Evolutionary conservation across 2,113 vertebrate species (phyloP).

Genomic region (Camelus dromedarius): DNA sequence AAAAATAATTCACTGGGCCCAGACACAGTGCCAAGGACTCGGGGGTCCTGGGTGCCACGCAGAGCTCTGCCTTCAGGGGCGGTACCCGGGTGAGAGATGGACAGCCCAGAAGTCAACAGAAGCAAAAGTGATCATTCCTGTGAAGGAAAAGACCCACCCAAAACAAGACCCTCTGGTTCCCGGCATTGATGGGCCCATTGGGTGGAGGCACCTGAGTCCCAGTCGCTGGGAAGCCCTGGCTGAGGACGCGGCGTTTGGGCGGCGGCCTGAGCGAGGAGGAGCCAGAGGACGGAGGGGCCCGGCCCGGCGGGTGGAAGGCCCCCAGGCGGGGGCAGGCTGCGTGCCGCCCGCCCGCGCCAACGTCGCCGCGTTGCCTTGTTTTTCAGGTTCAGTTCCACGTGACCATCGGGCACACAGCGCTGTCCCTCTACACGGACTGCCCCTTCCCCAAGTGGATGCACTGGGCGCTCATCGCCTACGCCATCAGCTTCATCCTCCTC

Average conservation of each 20-base stretch:
- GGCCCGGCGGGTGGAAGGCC: no score
- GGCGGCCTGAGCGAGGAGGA: neutral
- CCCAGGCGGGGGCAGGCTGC: no score
- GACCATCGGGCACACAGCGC: slow-evolving; percentile 97
- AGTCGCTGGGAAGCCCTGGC: neutral
- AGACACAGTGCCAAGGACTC: neutral
- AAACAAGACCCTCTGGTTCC: neutral
- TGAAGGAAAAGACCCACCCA: neutral
- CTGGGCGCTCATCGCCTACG: slow-evolving; percentile 98
- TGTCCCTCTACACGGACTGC: slow-evolving; percentile 99
- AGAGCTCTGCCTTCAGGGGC: neutral
- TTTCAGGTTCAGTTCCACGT: slow-evolving; percentile 98
- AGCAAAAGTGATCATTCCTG: neutral
- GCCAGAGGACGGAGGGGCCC: neutral
- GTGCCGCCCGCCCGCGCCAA: rapidly evolving
- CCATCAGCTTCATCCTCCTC: slow-evolving; percentile 97
- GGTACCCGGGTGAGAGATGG: neutral
- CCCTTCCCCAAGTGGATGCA: slow-evolving; percentile 99
- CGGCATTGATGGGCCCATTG: no score
- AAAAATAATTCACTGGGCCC: neutral
- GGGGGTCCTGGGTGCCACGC: neutral
- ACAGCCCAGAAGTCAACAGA: neutral
- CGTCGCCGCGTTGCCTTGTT: neutral
- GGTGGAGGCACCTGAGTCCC: neutral
- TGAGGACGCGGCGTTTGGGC: neutral